phyloP scores from a whole-genome alignment of 1,140 invertebrate genomes.

The Potamilus streckersoni region DNA sequence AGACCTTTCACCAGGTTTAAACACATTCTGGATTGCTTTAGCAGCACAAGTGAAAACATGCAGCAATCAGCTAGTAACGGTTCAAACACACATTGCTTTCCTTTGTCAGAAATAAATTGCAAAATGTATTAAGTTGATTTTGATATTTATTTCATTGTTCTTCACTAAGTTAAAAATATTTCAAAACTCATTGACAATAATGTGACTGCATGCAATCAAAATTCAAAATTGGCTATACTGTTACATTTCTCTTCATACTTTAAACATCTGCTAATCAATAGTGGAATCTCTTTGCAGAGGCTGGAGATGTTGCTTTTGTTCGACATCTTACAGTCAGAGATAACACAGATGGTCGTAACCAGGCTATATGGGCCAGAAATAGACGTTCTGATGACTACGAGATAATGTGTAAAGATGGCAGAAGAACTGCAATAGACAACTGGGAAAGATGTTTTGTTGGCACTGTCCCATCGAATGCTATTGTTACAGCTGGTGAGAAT shows the following conservation, averaged over 20 bases:
- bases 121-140: no score
- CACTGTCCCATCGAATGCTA: slow-evolving; percentile 89
- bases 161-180: no score
- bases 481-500: slow-evolving; percentile 84
- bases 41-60: no score
- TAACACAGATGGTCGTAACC: slow-evolving; percentile 89
- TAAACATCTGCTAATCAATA: background rate
- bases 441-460: slow-evolving; percentile 90
- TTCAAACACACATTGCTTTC: no score
- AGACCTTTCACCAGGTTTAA: background rate
- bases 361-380: slow-evolving; percentile 92
- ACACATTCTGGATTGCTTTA: background rate
- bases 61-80: no score
- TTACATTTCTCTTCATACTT: background rate
- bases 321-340: slow-evolving; percentile 93
- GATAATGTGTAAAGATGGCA: slow-evolving; percentile 91
- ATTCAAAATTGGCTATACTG: no score
- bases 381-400: slow-evolving; percentile 91
- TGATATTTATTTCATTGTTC: no score
- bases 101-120: no score
- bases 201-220: no score
- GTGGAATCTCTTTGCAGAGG: slow-evolving; percentile 65
- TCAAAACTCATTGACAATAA: no score
- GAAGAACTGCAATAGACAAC: slow-evolving; percentile 78
- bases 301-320: slow-evolving; percentile 91